These are phyloP conservation scores for Pollimyrus isidori DNA, from an alignment of 2,113 vertebrate species.

Conservation along the genomic window DNA sequence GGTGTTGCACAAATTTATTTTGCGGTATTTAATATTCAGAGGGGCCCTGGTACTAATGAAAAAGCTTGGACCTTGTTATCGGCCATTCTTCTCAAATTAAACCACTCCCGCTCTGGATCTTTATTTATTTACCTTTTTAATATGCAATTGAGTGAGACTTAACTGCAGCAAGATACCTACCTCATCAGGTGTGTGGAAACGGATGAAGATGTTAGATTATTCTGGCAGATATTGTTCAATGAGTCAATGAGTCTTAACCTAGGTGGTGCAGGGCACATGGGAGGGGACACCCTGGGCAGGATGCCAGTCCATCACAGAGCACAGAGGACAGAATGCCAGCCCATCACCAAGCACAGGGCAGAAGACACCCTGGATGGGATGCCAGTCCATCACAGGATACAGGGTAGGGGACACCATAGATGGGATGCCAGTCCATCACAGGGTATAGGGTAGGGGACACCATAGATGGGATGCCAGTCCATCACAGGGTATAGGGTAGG, in stretches of 20 bases:
- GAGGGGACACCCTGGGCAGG: not conserved
- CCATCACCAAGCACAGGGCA: not conserved
- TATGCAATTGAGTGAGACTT: not conserved
- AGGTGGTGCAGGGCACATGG: not conserved
- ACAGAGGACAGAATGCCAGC: not conserved
- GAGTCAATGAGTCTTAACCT: not conserved
- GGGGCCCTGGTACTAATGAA: conserved; percentile 20
- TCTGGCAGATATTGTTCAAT: not conserved
- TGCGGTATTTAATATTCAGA: conserved; percentile 24
- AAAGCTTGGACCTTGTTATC: conserved; percentile 25
- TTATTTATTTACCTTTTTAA: conserved; percentile 1
- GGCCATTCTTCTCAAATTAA: not conserved
- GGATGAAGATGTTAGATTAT: not conserved
- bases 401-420: not conserved
- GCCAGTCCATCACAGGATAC: not conserved
- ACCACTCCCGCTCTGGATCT: not conserved
- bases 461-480: not conserved
- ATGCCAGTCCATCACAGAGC: not conserved
- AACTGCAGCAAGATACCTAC: not conserved
- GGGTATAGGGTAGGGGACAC: not conserved
- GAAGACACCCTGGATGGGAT: not conserved
- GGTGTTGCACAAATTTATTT: conserved; percentile 24
- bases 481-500: not conserved
- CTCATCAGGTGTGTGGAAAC: not conserved
- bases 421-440: not conserved